phyloP scores from a whole-genome alignment of 2,113 vertebrate species.

The Nicator chloris region DNA sequence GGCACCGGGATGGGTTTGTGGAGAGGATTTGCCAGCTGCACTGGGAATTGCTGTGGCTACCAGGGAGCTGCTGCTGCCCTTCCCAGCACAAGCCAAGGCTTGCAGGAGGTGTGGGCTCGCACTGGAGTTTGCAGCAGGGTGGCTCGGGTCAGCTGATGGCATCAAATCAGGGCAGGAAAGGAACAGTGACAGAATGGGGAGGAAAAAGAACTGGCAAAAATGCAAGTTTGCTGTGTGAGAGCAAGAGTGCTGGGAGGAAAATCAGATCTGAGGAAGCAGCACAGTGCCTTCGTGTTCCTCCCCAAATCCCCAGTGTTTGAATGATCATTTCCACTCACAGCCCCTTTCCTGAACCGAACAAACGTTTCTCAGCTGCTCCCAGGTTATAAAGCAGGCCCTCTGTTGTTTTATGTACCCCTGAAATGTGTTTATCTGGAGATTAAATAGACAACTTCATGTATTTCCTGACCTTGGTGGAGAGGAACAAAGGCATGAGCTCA shows the following conservation, averaged over 20 bases:
- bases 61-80: constrained; percentile 22
- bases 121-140: neutral
- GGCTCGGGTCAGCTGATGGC: neutral
- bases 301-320: neutral
- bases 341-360: neutral
- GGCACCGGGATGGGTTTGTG: neutral
- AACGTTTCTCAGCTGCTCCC: constrained; percentile 9
- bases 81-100: constrained; percentile 3
- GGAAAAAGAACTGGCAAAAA: neutral
- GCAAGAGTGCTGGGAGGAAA: neutral
- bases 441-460: constrained; percentile 46
- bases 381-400: neutral
- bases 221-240: neutral
- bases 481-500: constrained; percentile 39
- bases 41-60: constrained; percentile 27
- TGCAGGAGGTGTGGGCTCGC: neutral
- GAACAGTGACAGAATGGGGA: neutral
- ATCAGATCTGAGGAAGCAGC: neutral
- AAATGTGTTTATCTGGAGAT: constrained; percentile 44
- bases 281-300: neutral
- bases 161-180: neutral
- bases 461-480: constrained; percentile 47
- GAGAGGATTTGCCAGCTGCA: constrained; percentile 33
- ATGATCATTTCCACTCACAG: neutral
- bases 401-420: constrained; percentile 1